Percentiles rank a stretch among this genome's conserved stretches.
These are phyloP conservation scores for Trachythela sp. DNA, from an alignment of 64 coral and sea anemone genomes.

Conservation along the genomic window DNA sequence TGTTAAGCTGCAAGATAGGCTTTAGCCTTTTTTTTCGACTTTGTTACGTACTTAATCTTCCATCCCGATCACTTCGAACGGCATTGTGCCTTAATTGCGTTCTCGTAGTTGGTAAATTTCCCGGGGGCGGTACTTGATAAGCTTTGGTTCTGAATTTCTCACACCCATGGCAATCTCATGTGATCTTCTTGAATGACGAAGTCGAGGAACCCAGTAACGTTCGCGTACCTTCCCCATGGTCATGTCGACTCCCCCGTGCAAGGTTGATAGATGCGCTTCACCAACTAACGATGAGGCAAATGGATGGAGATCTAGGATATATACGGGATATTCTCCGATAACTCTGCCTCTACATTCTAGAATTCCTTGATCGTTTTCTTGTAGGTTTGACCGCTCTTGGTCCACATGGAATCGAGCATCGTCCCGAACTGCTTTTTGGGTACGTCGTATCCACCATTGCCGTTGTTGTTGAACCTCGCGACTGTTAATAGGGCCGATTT, in stretches of 20 bases:
- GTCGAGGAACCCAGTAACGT: conserved; percentile 42
- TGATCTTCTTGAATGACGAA: conserved; percentile 45
- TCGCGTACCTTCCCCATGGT: conserved; percentile 32
- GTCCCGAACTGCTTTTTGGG: conserved; percentile 29
- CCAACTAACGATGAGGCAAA: conserved; percentile 15
- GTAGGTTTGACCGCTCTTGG: conserved; percentile 32
- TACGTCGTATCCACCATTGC: conserved; percentile 32
- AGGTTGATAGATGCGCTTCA: conserved; percentile 24
- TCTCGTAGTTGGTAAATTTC: conserved; percentile 40
- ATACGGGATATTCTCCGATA: conserved; percentile 38
- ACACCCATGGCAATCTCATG: conserved; percentile 46
- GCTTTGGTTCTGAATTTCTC: conserved; percentile 36
- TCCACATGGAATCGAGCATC: conserved; percentile 5
- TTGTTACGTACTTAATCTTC: not conserved
- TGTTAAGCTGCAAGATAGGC: too few species aligned
- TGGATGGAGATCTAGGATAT: conserved; percentile 28
- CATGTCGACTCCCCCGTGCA: conserved; percentile 30
- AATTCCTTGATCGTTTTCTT: not conserved
- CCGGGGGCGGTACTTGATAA: conserved; percentile 33
- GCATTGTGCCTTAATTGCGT: not conserved
- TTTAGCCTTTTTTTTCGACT: too few species aligned
- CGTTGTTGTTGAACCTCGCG: too few species aligned
- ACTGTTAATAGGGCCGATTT: too few species aligned
- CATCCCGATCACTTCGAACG: not conserved
- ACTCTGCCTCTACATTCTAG: conserved; percentile 39